Evolutionary conservation across 1,140 invertebrate genomes (phyloP), one percentile per base, ranked within the genome.

Genomic region (Drosophila chauvacae): DNA sequence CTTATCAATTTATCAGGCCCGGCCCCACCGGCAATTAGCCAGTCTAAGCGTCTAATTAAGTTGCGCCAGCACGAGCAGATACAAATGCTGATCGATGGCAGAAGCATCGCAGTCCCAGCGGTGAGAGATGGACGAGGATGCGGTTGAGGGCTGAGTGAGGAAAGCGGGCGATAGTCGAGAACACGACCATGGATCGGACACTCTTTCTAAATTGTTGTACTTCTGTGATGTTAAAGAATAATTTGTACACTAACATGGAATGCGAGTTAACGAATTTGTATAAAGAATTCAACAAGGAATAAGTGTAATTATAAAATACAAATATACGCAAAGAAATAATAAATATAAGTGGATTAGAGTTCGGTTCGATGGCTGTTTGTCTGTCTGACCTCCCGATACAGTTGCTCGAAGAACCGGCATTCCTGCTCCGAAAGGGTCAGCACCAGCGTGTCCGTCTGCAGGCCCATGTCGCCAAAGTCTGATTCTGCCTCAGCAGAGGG

Each of bases 1-100:
- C 75, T 90, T 90, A 90, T 90, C 85, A 90, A 87, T 90, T 80
- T 90, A 90, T 90, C 86, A 79, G 60, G 44, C 28, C 45, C 74
- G 20, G 42, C 62, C 45, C 39, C 45, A 51, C 55, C 59, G 66
- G 85, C 86, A 90, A 90, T 90, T 90, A 90, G 78, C 64, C 64
- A 63, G 73, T 59, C 85, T 88, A 84, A 84, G 81, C 78, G 85
- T 88, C 85, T 88, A 88, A 88, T 88, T 88, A 88, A 88, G 84
- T 84, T 88, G 80, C 84, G 72, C 73, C 84, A 60, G 44, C 77
- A 77, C 64, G 37, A 47, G 75, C 62, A 72, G 64, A 78, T 86
- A 70, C 78, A 81, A 87, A 64, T 74, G 72, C 83, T 83, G 83
- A 86, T 86, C 82, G 82, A 86, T 86, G 80, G 71, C 23, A 48